Evolutionary conservation across 2,113 vertebrate genomes (phyloP).

Genomic region (Lanius ludovicianus): DNA sequence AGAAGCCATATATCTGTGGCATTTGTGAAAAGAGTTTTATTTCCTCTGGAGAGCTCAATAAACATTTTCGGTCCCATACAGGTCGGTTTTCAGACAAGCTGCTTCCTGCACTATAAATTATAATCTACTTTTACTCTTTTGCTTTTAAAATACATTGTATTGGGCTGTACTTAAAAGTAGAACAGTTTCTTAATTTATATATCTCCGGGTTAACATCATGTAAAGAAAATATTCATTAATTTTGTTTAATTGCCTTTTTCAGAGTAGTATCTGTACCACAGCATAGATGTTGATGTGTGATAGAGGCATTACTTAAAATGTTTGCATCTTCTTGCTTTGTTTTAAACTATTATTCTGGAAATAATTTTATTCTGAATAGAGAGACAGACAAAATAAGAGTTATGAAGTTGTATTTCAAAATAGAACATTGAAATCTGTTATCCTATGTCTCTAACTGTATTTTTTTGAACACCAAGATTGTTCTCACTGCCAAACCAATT

Average conservation of each 20-base stretch:
- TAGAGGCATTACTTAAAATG: neutral
- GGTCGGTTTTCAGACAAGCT: constrained; percentile 80
- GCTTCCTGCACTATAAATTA: constrained; percentile 43
- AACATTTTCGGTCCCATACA: constrained; percentile 92
- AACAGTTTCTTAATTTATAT: neutral
- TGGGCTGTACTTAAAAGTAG: neutral
- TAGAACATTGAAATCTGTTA: neutral
- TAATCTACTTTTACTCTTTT: constrained; percentile 39
- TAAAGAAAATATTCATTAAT: neutral
- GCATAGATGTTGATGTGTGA: neutral
- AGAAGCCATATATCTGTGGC: constrained; percentile 89
- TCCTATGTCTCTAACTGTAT: neutral
- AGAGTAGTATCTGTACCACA: neutral
- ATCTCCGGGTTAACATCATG: neutral
- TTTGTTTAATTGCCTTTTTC: neutral
- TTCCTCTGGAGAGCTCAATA: constrained; percentile 94
- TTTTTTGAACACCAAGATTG: neutral
- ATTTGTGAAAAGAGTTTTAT: constrained; percentile 90
- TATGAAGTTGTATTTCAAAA: neutral
- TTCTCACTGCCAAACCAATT: neutral
- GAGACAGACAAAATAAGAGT: neutral
- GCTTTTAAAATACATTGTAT: constrained; percentile 34
- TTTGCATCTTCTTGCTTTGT: neutral
- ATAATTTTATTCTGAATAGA: neutral
- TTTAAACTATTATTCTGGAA: neutral